Evolutionary conservation across 2,113 vertebrate genomes (phyloP).

Genomic region (Sinocyclocheilus grahami): DNA sequence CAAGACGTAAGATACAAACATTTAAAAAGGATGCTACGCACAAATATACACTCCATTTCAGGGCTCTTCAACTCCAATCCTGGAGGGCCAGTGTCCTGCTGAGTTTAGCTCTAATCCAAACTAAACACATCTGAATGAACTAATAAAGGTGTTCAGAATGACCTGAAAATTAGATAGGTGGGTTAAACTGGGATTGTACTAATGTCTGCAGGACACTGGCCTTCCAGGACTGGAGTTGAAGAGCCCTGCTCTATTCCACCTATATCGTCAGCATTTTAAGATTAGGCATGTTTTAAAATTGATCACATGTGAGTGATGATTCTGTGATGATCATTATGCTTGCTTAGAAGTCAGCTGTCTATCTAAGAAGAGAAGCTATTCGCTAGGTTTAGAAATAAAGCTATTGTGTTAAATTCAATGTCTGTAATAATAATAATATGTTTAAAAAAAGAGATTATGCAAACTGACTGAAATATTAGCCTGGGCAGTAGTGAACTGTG

Average conservation of each 20-base stretch:
- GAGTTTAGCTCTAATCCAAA: neutral
- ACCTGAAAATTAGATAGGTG: too few relatives aligned
- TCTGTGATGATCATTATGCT: neutral
- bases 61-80: neutral
- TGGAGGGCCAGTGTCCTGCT: neutral
- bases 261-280: too few relatives aligned
- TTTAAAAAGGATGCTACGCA: neutral
- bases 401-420: neutral
- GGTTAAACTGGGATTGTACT: neutral
- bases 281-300: neutral
- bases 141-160: neutral
- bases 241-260: neutral
- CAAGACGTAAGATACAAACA: neutral
- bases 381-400: neutral
- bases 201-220: neutral
- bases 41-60: neutral
- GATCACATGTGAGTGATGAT: neutral
- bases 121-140: neutral
- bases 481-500: slow-evolving; percentile 35
- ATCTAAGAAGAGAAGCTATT: neutral
- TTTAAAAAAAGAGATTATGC: neutral
- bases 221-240: neutral
- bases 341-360: neutral
- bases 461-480: neutral
- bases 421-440: neutral